Evolutionary conservation across 2,888 invertebrate species (phyloP), one percentile per base, ranked within the genome.

Genomic region (Oxytorus armatus): DNA sequence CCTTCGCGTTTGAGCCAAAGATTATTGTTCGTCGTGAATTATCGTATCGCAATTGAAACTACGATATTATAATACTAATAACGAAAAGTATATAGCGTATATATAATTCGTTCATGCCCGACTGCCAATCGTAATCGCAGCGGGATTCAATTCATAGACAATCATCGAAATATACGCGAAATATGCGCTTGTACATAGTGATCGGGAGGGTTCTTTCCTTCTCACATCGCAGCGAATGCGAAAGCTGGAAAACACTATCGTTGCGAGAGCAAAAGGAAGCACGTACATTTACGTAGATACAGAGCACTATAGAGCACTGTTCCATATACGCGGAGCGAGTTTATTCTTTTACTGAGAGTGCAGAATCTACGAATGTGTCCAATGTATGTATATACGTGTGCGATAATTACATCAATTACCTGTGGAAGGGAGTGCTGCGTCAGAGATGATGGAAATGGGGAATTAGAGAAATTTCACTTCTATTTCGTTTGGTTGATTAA

Each of bases 321-420:
- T 68, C 42, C 59, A 61, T 59, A 68, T 53, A 53, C 33, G 51
- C 44, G 44, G 53, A 61, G 73, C 69, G 44, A 78, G 73, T 74
- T 69, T 63, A 55, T 55, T 78, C 73, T 59, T 73, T 39, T 25
- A 23, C 42, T 14, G 16, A 53, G 66, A 53, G 53, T 53, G 59
- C 47, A 42, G 76, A 83, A 83, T 86, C 85, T 86, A 85, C 83
- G 85, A 85, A 87, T 85, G 78, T 77, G 74, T 82, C 57, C 33
- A 42, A 33, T 29, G 36, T 53, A 33, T 29, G 36, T 53, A 47
- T 69, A 25, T 16, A 25, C 18, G 29, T 55, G 72, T 68, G 83
- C 76, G 82, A 84, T 86, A 88, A 88, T 88, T 86, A 77, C 87
- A 77, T 84, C 84, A 85, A 88, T 88, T 87, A 87, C 82, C n/a